Percentiles rank a stretch among this genome's conserved stretches.
Conservation (phyloP, 1,140 invertebrate species). For the Harpegnathos saltator region DNA sequence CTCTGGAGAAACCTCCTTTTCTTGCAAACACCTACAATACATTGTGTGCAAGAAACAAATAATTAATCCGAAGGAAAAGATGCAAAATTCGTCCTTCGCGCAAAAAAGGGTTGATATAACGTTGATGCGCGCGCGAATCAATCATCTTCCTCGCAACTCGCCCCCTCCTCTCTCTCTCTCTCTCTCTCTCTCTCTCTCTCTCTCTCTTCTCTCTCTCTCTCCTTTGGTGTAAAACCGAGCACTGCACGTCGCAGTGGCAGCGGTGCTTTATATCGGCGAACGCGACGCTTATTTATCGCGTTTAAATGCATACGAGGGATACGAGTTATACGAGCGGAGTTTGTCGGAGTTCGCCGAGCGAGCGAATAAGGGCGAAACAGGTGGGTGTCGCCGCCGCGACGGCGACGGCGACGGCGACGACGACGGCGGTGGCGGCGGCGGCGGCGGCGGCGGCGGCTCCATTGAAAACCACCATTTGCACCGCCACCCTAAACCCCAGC, state of each 20-base stretch:
- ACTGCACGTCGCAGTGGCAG: not conserved
- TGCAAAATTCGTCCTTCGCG: too few relatives aligned
- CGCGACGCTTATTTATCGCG: slow-evolving; percentile 23
- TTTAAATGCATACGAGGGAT: not conserved
- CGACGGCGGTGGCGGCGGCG: not conserved
- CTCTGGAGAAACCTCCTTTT: too few relatives aligned
- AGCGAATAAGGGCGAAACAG: slow-evolving; percentile 12
- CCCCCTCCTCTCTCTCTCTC: too few relatives aligned
- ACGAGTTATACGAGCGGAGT: slow-evolving; percentile 17
- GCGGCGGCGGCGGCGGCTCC: not conserved
- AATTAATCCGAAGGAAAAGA: too few relatives aligned
- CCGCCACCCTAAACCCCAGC: not conserved
- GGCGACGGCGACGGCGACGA: not conserved
- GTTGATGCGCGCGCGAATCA: too few relatives aligned
- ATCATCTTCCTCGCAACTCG: too few relatives aligned
- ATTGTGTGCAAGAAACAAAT: too few relatives aligned
- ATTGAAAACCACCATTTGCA: slow-evolving; percentile 15
- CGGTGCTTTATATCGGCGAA: slow-evolving; percentile 3
- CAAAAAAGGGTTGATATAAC: too few relatives aligned
- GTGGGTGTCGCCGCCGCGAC: slow-evolving; percentile 27
- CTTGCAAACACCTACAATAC: too few relatives aligned
- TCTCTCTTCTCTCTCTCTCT: too few relatives aligned
- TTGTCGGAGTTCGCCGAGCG: slow-evolving; percentile 21
- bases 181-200: too few relatives aligned
- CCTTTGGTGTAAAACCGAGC: not conserved